These are phyloP conservation scores for Tribolium castaneum DNA, from an alignment of 1,140 invertebrate genomes.

Conservation along the genomic window DNA sequence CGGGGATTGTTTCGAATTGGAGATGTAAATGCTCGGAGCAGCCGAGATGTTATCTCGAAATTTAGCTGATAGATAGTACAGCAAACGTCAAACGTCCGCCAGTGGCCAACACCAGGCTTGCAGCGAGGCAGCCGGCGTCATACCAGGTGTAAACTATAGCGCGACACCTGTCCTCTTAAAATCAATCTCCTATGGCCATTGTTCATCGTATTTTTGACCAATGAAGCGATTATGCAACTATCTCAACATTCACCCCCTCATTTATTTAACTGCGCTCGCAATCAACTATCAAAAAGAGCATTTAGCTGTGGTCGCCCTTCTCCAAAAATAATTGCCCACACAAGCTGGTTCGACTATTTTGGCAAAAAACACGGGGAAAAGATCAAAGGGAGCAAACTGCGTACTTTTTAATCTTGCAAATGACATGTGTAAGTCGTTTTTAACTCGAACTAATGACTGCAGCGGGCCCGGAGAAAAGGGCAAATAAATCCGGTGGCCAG, in stretches of 20 bases:
- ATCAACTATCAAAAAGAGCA: not conserved
- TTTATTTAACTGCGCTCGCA: not conserved
- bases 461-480: constrained; percentile 32
- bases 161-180: constrained; percentile 59
- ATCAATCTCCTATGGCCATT: constrained; percentile 59
- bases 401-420: constrained; percentile 11
- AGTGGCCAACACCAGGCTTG: constrained; percentile 39
- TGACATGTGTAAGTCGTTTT: constrained; percentile 42
- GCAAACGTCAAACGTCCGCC: constrained; percentile 23
- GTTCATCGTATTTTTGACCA: constrained; percentile 45
- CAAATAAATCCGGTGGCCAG: constrained; percentile 39
- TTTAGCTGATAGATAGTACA: constrained; percentile 14
- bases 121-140: constrained; percentile 54
- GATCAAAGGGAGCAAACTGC: not conserved
- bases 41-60: constrained; percentile 13
- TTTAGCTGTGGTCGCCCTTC: too few relatives aligned
- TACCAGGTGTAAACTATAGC: constrained; percentile 57
- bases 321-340: too few relatives aligned
- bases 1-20: constrained; percentile 18
- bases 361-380: not conserved
- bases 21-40: constrained; percentile 16
- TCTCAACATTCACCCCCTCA: not conserved
- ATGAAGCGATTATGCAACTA: constrained; percentile 39
- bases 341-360: too few relatives aligned
- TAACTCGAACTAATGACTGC: constrained; percentile 14